phyloP scores from a whole-genome alignment of 1,140 invertebrate genomes.

The Trachelipus rathkii region DNA sequence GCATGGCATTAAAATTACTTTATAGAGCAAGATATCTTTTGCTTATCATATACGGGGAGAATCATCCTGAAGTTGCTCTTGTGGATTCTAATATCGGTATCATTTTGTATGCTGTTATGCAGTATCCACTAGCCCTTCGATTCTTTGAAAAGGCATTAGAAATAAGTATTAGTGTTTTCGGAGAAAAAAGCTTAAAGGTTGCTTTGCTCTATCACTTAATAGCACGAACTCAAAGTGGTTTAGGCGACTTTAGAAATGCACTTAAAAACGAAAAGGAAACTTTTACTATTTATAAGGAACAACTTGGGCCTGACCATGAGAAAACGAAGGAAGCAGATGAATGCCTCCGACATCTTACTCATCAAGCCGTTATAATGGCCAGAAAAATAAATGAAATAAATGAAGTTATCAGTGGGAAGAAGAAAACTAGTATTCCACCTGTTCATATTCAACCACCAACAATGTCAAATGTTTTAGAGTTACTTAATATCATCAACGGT shows the following conservation, averaged over 20 bases:
- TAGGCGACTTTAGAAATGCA: conserved; percentile 70
- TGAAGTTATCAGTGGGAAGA: conserved; percentile 53
- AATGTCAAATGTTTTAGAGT: conserved; percentile 90
- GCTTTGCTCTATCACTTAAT: conserved; percentile 93
- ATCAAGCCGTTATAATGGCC: conserved; percentile 93
- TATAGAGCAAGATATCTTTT: conserved; percentile 93
- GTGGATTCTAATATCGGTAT: conserved; percentile 95
- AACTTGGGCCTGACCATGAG: conserved; percentile 92
- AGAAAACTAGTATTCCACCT: conserved; percentile 63
- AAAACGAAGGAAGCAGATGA: conserved; percentile 96
- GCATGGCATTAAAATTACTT: conserved; percentile 84
- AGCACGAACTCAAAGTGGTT: conserved; percentile 92
- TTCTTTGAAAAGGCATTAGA: conserved; percentile 89
- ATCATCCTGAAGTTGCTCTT: conserved; percentile 94
- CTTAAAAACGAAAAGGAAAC: conserved; percentile 95
- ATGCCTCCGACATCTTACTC: conserved; percentile 88
- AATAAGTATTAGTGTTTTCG: conserved; percentile 83
- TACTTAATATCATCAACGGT: conserved; percentile 97
- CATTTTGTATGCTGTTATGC: conserved; percentile 92
- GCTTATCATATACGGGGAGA: conserved; percentile 87
- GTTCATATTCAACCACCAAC: conserved; percentile 94
- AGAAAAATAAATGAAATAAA: conserved; percentile 75
- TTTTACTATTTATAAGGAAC: conserved; percentile 85
- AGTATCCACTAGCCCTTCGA: conserved; percentile 89
- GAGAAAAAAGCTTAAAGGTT: conserved; percentile 84